These are phyloP conservation scores for Eurypyga helias DNA, from an alignment of 2,113 vertebrate genomes.

Conservation along the genomic window DNA sequence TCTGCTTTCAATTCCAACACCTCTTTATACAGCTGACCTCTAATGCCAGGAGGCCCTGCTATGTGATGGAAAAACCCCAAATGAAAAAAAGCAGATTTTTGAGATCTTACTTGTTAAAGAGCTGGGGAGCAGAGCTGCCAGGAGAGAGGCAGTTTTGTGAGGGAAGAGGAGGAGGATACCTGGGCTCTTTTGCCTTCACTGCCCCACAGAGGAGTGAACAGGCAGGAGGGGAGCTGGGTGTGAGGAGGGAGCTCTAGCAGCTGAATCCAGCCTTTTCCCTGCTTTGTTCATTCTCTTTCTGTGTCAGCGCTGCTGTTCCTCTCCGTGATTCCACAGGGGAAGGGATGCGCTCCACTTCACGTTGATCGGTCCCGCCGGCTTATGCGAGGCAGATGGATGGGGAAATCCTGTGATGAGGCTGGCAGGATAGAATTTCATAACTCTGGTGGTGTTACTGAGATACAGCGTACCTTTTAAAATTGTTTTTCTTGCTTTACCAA, in stretches of 20 bases:
- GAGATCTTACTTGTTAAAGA: not conserved
- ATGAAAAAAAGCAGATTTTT: not conserved
- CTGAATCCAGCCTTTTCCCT: not conserved
- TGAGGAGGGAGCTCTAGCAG: not conserved
- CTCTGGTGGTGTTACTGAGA: not conserved
- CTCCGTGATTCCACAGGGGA: not conserved
- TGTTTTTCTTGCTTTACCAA: not conserved
- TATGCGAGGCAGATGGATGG: not conserved
- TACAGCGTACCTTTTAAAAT: accelerated
- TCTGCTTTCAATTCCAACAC: not conserved
- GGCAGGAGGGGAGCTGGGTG: not conserved
- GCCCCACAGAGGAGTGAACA: not conserved
- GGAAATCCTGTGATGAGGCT: not conserved
- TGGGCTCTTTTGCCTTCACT: accelerated
- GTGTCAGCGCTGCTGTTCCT: not conserved
- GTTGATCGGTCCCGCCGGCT: not conserved
- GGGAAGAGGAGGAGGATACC: not conserved
- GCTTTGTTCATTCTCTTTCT: not conserved
- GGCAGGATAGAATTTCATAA: not conserved
- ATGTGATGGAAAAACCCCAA: not conserved
- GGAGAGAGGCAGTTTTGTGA: accelerated
- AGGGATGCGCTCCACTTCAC: not conserved
- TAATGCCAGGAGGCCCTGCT: not conserved
- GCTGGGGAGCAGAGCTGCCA: accelerated
- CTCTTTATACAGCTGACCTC: not conserved